phyloP scores from a whole-genome alignment of 1,140 invertebrate species.

The Sarcophaga bullata region DNA sequence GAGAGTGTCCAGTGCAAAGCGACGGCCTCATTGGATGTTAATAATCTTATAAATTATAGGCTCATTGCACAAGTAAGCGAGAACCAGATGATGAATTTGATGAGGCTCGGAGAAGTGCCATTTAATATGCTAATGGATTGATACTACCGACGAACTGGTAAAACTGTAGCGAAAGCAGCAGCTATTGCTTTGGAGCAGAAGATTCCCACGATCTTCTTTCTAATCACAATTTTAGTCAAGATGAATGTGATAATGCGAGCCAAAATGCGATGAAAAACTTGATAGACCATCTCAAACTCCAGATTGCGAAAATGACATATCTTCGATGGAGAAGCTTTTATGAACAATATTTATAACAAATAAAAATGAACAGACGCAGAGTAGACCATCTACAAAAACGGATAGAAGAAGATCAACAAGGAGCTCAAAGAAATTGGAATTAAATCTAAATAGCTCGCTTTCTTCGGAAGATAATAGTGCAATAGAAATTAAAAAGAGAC shows the following conservation, averaged over 20 bases:
- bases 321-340: slow-evolving; percentile 23
- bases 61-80: slow-evolving; percentile 23
- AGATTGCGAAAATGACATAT: background rate
- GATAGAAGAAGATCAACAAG: slow-evolving; percentile 10
- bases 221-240: background rate
- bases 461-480: too few relatives aligned
- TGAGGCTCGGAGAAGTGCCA: background rate
- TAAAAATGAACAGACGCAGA: background rate
- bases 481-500: background rate
- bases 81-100: slow-evolving; percentile 28
- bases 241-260: background rate
- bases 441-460: too few relatives aligned
- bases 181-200: slow-evolving; percentile 18
- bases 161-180: background rate
- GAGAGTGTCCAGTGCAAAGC: slow-evolving; percentile 18
- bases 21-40: background rate
- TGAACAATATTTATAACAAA: slow-evolving; percentile 10
- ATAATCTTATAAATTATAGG: slow-evolving; percentile 11
- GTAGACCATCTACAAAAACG: background rate
- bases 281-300: background rate
- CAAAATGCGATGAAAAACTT: background rate
- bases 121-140: slow-evolving; percentile 16
- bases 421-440: background rate
- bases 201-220: background rate
- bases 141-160: slow-evolving; percentile 8